These are phyloP conservation scores for Linurgus olivaceus DNA, from an alignment of 2,797 vertebrate species.

Conservation along the genomic window DNA sequence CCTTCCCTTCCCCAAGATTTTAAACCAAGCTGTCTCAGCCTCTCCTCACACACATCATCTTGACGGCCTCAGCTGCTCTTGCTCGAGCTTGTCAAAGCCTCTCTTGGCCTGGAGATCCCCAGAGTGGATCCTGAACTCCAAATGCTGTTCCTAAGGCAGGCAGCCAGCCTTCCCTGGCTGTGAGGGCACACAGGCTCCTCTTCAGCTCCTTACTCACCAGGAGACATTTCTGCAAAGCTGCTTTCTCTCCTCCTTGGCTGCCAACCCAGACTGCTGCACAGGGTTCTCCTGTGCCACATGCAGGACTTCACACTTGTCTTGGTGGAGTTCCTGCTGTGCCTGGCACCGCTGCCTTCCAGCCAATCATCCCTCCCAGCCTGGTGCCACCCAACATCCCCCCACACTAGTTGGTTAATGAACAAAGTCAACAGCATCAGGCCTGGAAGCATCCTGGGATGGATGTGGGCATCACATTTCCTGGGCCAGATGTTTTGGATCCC, in stretches of 20 bases:
- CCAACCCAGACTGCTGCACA: not conserved
- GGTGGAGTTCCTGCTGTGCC: not conserved
- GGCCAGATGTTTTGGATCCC: not conserved
- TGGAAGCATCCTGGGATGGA: not conserved
- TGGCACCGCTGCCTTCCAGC: not conserved
- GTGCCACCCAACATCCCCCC: not conserved
- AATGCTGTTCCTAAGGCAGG: rapidly evolving
- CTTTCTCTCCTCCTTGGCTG: not conserved
- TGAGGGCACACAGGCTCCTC: not conserved
- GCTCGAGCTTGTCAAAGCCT: not conserved
- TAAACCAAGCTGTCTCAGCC: not conserved
- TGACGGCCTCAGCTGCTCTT: not conserved
- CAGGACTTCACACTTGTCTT: not conserved
- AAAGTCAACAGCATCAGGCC: not conserved
- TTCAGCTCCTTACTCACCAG: not conserved
- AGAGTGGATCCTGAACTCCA: not conserved
- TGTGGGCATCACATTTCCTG: rapidly evolving
- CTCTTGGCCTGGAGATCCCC: not conserved
- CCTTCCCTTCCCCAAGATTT: not conserved
- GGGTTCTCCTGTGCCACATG: not conserved
- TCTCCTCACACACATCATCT: not conserved
- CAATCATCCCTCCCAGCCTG: not conserved
- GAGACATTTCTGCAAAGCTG: not conserved
- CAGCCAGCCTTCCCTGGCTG: not conserved
- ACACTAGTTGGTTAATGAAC: rapidly evolving